Base-by-base conservation (phyloP, 2,888 invertebrate genomes). In the Epistrophella euchroma region DNA sequence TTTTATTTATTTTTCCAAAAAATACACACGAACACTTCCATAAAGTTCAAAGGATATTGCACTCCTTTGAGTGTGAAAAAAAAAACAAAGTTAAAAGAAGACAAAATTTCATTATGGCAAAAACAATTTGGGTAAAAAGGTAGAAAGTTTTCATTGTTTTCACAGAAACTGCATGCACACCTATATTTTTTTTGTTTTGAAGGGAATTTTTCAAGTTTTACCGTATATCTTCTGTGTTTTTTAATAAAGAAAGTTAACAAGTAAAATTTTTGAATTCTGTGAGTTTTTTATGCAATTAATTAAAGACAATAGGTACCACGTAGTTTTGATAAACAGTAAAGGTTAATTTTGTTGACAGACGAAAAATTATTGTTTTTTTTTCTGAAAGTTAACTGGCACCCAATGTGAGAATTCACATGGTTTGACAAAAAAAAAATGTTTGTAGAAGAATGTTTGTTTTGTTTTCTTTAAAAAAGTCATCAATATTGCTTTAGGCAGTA, bases 81-180 rank as follows among this genome's bases (percentile, higher is more conserved):
- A 35, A 58, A 58, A 58, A 37, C 32, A 56, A 56, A 56, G 56
- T 35, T 35, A 56, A 56, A 58, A 37, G 58, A 37, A 58, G 37
- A 58, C 58, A 58, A 58, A 58, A 22, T 58, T 58, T 58, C 58
- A 58, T 37, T 58, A 22, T 37, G 22, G 19, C 13, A 58, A 37
- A 37, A 17, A 35, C 35, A 19, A 58, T 17, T 58, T 13, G 7
- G 13, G 7, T 4, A 2, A 13, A 19, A 58, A 37, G 15, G 37
- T 35, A 58, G 9, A 58, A 37, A 58, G 37, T 58, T 58, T 32
- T 58, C 17, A 5, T 37, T 35, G 11, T 58, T 58, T 58, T 40
- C 22, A 60, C 1, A 9, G 4, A 40, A 60, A 40, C 22, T 22
- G 11, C 56, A 56, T 56, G 17, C 17, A 56, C 9, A 50, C 17